Percentiles rank a stretch among this genome's conserved stretches.
Evolutionary conservation across 2,888 invertebrate genomes (phyloP).

Genomic region (Monoplex corrugatus): DNA sequence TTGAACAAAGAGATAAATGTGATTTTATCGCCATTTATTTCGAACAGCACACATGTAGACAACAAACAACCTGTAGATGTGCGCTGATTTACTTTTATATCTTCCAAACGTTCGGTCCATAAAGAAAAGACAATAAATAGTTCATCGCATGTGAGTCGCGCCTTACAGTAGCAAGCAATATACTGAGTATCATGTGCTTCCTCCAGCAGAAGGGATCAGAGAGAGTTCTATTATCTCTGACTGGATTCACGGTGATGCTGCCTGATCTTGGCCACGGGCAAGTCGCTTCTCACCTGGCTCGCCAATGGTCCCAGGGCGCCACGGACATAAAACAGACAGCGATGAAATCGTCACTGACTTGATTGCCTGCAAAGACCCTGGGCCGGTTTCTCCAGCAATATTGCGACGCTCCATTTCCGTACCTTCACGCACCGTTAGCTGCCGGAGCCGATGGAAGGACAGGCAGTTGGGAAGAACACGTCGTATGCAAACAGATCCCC

Average conservation of each 20-base stretch:
- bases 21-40: no score
- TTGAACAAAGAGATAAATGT: no score
- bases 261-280: conserved; percentile 16
- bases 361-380: conserved; percentile 46
- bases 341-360: conserved; percentile 40
- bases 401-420: conserved; percentile 44
- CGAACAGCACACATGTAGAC: no score
- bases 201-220: no score
- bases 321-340: conserved; percentile 43
- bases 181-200: no score
- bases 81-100: no score
- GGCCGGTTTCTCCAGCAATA: conserved; percentile 34
- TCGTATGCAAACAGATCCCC: conserved; percentile 37
- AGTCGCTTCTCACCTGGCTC: conserved; percentile 25
- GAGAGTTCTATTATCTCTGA: no score
- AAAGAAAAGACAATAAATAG: no score
- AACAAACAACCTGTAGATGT: no score
- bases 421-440: conserved; percentile 37
- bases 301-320: conserved; percentile 22
- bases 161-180: no score
- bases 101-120: no score
- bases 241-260: conserved; percentile 8
- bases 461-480: neutral
- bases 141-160: no score
- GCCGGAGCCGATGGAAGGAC: neutral